phyloP scores from a whole-genome alignment of 1,140 invertebrate genomes.

The Philotrypesis tridentata region DNA sequence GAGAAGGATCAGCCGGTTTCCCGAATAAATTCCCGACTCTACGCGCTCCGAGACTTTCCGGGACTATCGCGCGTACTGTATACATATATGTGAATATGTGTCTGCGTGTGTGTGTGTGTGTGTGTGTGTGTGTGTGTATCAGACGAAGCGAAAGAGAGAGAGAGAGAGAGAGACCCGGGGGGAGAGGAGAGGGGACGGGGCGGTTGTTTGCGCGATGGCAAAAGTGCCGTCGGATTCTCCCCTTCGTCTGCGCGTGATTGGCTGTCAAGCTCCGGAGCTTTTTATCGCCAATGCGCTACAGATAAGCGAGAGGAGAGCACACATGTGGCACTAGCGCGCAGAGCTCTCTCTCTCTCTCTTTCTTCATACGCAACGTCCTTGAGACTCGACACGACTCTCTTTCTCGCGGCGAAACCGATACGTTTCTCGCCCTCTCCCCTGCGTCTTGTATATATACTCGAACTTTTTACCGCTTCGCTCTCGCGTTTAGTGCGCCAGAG shows the following conservation, averaged over 20 bases:
- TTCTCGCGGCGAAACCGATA: slow-evolving; percentile 54
- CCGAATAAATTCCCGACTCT: slow-evolving; percentile 13
- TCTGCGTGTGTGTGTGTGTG: too few species aligned
- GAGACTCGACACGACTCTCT: too few species aligned
- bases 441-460: background rate
- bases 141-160: background rate
- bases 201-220: slow-evolving; percentile 2
- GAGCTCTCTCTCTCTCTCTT: too few species aligned
- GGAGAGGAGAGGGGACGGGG: background rate
- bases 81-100: too few species aligned
- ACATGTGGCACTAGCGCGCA: too few species aligned
- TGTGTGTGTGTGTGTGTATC: too few species aligned
- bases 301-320: slow-evolving; percentile 11
- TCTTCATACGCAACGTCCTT: too few species aligned
- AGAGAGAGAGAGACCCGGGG: background rate
- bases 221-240: slow-evolving; percentile 13
- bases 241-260: slow-evolving; percentile 26
- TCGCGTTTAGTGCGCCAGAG: too few species aligned
- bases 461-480: slow-evolving; percentile 31
- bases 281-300: background rate
- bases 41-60: background rate
- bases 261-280: slow-evolving; percentile 25
- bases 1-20: background rate
- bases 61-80: too few species aligned
- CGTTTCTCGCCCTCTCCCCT: slow-evolving; percentile 46